phyloP scores from a whole-genome alignment of 1,140 invertebrate genomes.

The Temnothorax nylanderi region DNA sequence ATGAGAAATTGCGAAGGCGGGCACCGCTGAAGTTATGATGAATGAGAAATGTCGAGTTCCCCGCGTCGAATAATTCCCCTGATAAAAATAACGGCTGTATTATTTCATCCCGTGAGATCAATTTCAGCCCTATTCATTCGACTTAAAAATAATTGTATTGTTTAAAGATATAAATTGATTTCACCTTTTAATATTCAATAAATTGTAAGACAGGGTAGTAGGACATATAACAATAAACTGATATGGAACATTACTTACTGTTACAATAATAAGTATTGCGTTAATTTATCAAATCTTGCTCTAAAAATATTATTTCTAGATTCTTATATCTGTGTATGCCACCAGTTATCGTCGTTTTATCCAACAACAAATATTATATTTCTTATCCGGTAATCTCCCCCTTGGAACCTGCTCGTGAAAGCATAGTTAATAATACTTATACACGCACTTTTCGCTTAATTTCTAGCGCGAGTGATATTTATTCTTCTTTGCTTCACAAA shows the following conservation, averaged over 20 bases:
- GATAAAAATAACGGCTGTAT: conserved; percentile 57
- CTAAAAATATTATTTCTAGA: not conserved
- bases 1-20: conserved; percentile 57
- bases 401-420: not conserved
- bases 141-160: conserved; percentile 39
- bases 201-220: no score
- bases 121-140: conserved; percentile 4
- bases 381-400: not conserved
- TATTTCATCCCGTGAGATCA: conserved; percentile 29
- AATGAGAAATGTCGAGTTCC: conserved; percentile 46
- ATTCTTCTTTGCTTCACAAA: not conserved
- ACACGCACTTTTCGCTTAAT: not conserved
- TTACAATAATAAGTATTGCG: not conserved
- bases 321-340: not conserved
- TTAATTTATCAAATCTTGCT: not conserved
- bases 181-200: not conserved
- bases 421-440: not conserved
- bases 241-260: not conserved
- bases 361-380: conserved; percentile 27
- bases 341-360: conserved; percentile 8
- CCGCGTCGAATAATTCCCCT: conserved; percentile 23
- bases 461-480: not conserved
- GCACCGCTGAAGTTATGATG: conserved; percentile 48
- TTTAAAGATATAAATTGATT: conserved; percentile 28
- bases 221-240: not conserved